A percentile compares a stretch with the other conserved stretches of the same genome.
phyloP scores from a whole-genome alignment of 1,140 invertebrate species.

The Aphis gossypii region DNA sequence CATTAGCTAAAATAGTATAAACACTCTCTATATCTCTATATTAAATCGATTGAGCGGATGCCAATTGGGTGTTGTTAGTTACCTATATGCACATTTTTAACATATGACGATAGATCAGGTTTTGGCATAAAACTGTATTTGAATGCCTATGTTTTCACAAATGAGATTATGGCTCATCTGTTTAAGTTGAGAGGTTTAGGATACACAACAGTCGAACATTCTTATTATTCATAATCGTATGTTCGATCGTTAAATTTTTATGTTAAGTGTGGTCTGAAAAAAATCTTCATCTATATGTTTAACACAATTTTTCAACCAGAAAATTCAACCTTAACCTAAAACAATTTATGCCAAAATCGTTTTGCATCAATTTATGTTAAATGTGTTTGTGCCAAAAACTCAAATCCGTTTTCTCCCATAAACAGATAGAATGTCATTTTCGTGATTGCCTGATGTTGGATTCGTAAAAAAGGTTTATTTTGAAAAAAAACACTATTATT shows the following conservation, averaged over 20 bases:
- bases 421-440: conserved; percentile 6
- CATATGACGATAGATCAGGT: neutral
- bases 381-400: conserved; percentile 40
- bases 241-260: neutral
- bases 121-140: conserved; percentile 17
- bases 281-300: neutral
- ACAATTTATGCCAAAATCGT: conserved; percentile 37
- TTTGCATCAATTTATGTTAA: conserved; percentile 5
- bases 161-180: neutral
- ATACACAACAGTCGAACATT: neutral
- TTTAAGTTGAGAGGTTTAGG: neutral
- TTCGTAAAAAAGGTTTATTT: neutral
- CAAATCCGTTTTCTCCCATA: conserved; percentile 11
- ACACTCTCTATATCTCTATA: neutral
- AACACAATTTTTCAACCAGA: conserved; percentile 22
- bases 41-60: conserved; percentile 19
- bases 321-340: conserved; percentile 44
- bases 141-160: neutral
- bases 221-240: neutral
- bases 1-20: neutral
- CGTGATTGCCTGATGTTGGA: neutral
- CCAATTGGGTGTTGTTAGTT: conserved; percentile 19
- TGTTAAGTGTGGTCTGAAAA: neutral
- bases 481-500: neutral
- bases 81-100: conserved; percentile 9